Conservation (phyloP, 2,113 vertebrate genomes). For the Anoura caudifer region DNA sequence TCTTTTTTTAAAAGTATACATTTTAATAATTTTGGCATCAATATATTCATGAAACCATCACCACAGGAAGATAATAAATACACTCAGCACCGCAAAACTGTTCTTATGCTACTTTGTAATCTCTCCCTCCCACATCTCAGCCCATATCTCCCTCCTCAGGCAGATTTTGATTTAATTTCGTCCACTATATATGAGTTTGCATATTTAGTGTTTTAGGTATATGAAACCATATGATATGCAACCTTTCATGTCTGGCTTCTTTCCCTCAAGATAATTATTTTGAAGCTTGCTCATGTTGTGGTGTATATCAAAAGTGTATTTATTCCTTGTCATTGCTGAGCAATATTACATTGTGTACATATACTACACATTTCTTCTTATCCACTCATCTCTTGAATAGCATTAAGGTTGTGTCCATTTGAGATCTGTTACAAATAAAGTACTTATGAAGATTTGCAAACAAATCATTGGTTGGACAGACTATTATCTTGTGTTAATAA, state of each 20-base stretch:
- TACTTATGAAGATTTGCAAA: neutral
- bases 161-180: neutral
- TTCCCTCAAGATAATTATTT: neutral
- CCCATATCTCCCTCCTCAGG: neutral
- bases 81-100: neutral
- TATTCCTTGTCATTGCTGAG: neutral
- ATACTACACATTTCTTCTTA: neutral
- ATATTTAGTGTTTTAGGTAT: neutral
- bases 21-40: neutral
- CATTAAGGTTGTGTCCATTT: neutral
- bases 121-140: neutral
- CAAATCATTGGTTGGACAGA: neutral
- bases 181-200: neutral
- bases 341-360: neutral
- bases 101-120: neutral
- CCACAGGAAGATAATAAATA: neutral
- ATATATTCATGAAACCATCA: neutral
- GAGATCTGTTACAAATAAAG: neutral
- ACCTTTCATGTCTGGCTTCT: neutral
- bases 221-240: neutral
- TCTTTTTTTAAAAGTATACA: neutral
- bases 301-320: neutral
- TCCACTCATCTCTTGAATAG: neutral
- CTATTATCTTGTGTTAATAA: neutral
- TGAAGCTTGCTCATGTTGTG: neutral